These are phyloP conservation scores for Drosophila simulans DNA, from an alignment of 1,140 invertebrate genomes.

Conservation along the genomic window DNA sequence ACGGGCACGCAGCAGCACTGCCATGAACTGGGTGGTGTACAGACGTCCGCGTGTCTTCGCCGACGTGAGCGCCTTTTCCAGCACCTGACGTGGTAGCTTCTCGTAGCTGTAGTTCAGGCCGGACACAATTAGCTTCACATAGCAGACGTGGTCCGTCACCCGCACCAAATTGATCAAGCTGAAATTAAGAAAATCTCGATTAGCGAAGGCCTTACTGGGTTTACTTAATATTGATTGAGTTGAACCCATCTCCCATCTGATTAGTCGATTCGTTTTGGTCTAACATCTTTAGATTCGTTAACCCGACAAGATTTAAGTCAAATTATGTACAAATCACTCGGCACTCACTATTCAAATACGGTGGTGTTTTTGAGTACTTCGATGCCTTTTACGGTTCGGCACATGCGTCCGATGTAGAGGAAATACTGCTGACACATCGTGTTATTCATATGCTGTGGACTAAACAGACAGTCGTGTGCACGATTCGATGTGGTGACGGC, in stretches of 20 bases:
- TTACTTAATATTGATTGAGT: background rate
- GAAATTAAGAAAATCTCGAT: constrained; percentile 2
- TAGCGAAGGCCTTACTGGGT: no score
- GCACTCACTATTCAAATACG: constrained; percentile 90
- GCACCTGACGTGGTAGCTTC: constrained; percentile 89
- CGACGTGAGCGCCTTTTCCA: constrained; percentile 88
- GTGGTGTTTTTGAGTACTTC: constrained; percentile 91
- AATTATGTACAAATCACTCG: no score
- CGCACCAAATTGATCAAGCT: constrained; percentile 92
- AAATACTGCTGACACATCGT: constrained; percentile 97
- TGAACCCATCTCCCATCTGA: no score
- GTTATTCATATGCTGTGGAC: constrained; percentile 93
- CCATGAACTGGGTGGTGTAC: constrained; percentile 95
- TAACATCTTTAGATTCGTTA: no score
- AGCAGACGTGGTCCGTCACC: constrained; percentile 94
- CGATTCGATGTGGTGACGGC: constrained; percentile 90
- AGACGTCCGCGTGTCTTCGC: constrained; percentile 89
- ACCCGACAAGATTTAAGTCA: no score
- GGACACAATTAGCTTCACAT: constrained; percentile 96
- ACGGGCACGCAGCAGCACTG: constrained; percentile 92
- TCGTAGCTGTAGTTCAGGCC: constrained; percentile 93
- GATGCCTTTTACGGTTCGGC: constrained; percentile 90
- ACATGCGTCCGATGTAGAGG: constrained; percentile 94
- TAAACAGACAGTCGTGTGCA: constrained; percentile 94
- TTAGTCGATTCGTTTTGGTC: background rate